Evolutionary conservation across 2,888 invertebrate genomes (phyloP), one percentile per base, ranked within the genome.

Genomic region (Seira musarum): DNA sequence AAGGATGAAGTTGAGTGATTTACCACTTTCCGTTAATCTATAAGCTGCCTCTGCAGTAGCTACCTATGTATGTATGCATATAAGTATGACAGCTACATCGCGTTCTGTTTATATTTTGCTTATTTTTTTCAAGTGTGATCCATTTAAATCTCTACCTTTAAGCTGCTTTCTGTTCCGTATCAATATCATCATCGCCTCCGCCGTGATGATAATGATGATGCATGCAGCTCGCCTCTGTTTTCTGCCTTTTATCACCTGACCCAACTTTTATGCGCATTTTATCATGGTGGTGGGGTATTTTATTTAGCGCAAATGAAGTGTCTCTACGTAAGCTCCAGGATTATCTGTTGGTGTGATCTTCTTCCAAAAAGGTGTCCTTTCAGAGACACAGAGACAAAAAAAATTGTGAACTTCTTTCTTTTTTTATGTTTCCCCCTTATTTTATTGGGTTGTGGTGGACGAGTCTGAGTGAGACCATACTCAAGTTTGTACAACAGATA

Each of bases 291-390:
- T 30, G 30, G 30, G 53, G 30, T 30, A 53, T 17, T n/a, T 17
- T 53, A 53, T 53, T 53, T 53, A 53, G 53, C 17, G 53, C 53
- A 53, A 53, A 53, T 53, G 53, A 53, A 53, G 53, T 53, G 53
- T 53, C 53, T 53, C 15, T 17, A 53, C 13, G 53, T 53, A 53
- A 53, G 53, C 53, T 53, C 66, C 30, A 61, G 35, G 81, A 81
- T 71, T 72, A 76, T 72, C 76, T 77, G 61, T 80, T 74, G 77
- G 72, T 78, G 78, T 76, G 82, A 83, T 82, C 79, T 80, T 76
- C 66, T 76, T 30, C 13, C 15, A 3, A 53, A 61, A 75, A 57
- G 61, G 82, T 72, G 53, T 68, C 68, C 57, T 66, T 66, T 67
- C 53, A 13, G 30, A 30, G 30, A 30, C 3, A 30, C n/a, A n/a